Evolutionary conservation across 2,888 invertebrate species (phyloP).

Genomic region (Schizotus pectinicornis): DNA sequence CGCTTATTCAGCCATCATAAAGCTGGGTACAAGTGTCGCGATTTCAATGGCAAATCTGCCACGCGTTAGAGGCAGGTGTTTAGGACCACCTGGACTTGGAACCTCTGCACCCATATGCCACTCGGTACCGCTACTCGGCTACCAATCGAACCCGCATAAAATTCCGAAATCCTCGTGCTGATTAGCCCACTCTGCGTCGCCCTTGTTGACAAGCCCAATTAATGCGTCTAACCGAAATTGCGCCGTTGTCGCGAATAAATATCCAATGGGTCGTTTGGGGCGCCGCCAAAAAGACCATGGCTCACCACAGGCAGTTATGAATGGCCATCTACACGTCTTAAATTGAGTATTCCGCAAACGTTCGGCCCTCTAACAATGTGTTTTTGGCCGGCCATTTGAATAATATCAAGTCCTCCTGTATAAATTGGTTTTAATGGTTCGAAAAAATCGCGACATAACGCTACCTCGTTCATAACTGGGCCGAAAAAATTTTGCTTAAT

Average conservation of each 20-base stretch:
- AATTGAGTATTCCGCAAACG: conserved; percentile 33
- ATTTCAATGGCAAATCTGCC: conserved; percentile 34
- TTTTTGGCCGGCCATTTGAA: conserved; percentile 40
- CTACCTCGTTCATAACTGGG: conserved; percentile 38
- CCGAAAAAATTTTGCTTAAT: conserved; percentile 42
- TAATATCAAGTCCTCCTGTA: conserved; percentile 40
- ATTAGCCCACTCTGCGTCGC: too few species aligned
- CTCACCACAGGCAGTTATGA: background rate
- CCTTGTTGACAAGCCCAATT: too few species aligned
- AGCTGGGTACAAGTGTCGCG: conserved; percentile 31
- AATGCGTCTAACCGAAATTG: background rate
- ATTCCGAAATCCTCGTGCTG: too few species aligned
- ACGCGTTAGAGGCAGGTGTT: conserved; percentile 33
- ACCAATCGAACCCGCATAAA: too few species aligned
- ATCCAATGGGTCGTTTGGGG: too few species aligned
- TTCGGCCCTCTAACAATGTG: conserved; percentile 42
- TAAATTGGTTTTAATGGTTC: conserved; percentile 42
- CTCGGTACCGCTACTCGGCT: background rate
- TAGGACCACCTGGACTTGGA: conserved; percentile 28
- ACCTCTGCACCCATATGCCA: conserved; percentile 19
- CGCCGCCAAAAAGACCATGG: too few species aligned
- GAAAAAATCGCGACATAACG: conserved; percentile 24
- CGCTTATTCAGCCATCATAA: conserved; percentile 15
- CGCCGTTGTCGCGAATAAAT: too few species aligned
- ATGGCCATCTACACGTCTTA: background rate